Base-by-base conservation (phyloP, 2,888 invertebrate species). In the Dynastes maya region DNA sequence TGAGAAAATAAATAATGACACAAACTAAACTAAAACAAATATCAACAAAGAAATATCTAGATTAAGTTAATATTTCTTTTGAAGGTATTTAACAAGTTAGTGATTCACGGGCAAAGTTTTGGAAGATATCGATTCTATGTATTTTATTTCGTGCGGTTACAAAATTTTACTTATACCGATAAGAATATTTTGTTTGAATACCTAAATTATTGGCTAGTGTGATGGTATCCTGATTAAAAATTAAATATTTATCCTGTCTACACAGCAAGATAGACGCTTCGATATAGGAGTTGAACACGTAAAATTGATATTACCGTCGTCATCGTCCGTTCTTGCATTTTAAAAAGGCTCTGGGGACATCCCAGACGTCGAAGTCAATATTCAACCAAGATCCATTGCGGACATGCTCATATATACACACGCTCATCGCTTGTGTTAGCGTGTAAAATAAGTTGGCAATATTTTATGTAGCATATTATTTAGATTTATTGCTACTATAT, bases 401-500 rank as follows among this genome's bases (percentile, higher is more conserved):
- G 79, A 82, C 80, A 58, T 64, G 77, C 53, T n/a, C 16, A 40
- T n/a, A 13, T 32, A 22, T 11, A 13, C 27, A 13, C 27, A 27
- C 45, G 27, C 32, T 37, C 55, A 22, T 58, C 16, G 55, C 55
- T 49, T 27, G 70, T 53, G 70, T 58, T 55, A 55, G 83, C 82
- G 81, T 83, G 83, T 81, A 82, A 81, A 82, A 81, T 81, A 83
- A 82, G 82, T 80, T 78, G 81, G 83, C 83, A 81, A 84, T 85
- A 85, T 85, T 84, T 86, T 85, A 85, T 86, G 82, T 83, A 84
- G 84, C 84, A 85, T 87, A 87, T 87, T 87, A 87, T 87, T 87
- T 86, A 88, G 86, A 88, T 88, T 88, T 87, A 87, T 87, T 86
- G 86, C 84, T 83, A 83, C 84, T 85, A 85, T 85, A 86, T 85